These are phyloP conservation scores for Proteles cristata DNA, from an alignment of 2,113 vertebrate genomes.

Conservation along the genomic window DNA sequence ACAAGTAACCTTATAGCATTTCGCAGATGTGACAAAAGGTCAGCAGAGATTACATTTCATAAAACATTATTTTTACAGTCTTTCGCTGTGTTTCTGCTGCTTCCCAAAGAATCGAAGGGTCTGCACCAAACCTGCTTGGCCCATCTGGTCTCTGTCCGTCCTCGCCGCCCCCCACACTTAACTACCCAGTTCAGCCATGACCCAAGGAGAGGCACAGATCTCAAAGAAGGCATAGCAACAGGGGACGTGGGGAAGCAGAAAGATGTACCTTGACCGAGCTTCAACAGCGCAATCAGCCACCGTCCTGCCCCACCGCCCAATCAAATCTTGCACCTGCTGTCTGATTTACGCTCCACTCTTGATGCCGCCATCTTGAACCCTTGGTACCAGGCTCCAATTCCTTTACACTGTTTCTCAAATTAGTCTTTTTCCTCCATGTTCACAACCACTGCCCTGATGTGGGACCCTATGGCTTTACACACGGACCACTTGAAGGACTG, in stretches of 20 bases:
- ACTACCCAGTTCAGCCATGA: too few species aligned
- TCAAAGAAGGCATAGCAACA: neutral
- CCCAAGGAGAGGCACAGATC: neutral
- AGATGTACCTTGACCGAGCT: too few species aligned
- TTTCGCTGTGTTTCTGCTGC: neutral
- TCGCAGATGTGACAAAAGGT: neutral
- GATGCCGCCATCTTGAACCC: fast-evolving
- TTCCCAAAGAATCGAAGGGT: neutral
- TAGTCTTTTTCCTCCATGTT: too few species aligned
- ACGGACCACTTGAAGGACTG: neutral
- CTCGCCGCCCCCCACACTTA: neutral
- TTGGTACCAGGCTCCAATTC: neutral
- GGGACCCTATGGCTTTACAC: too few species aligned
- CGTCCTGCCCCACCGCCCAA: too few species aligned
- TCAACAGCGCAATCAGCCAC: too few species aligned
- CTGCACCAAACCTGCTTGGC: neutral
- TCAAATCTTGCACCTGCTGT: fast-evolving
- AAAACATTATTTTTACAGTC: neutral
- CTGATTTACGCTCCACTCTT: fast-evolving
- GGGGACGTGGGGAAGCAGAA: neutral
- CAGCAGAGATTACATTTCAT: neutral
- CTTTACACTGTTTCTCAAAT: neutral
- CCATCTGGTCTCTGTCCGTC: neutral
- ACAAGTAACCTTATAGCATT: neutral
- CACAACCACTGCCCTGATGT: neutral